Conservation (phyloP, 2,888 invertebrate species). For the Myopa tessellatipennis region DNA sequence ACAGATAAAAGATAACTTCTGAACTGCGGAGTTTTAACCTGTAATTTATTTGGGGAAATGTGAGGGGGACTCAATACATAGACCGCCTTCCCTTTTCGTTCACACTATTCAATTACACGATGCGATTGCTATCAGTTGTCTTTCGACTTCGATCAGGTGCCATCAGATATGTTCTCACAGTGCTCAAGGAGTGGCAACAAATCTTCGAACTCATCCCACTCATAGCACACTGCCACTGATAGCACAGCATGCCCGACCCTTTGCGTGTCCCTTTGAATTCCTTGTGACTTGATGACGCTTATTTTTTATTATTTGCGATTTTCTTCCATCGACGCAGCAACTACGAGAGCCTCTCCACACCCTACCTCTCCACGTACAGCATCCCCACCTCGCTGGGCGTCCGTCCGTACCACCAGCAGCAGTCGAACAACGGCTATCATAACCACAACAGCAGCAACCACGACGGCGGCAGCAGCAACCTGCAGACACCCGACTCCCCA, state of each 20-base stretch:
- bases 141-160: neutral
- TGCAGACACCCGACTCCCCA: conserved; percentile 75
- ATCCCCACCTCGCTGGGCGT: conserved; percentile 69
- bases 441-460: conserved; percentile 54
- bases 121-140: no score
- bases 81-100: no score
- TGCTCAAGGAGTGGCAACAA: no score
- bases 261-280: neutral
- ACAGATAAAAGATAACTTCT: no score
- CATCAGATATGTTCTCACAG: neutral
- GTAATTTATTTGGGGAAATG: no score
- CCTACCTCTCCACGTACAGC: conserved; percentile 70
- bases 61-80: no score
- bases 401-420: conserved; percentile 62
- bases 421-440: conserved; percentile 52
- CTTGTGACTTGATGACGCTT: neutral
- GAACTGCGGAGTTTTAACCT: no score
- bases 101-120: no score
- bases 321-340: conserved; percentile 55
- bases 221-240: neutral
- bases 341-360: conserved; percentile 65
- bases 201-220: neutral
- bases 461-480: conserved; percentile 54
- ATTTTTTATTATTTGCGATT: neutral
- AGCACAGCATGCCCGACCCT: neutral